Base-by-base conservation (phyloP, 2,888 invertebrate species). In the Chorisops tibialis region DNA sequence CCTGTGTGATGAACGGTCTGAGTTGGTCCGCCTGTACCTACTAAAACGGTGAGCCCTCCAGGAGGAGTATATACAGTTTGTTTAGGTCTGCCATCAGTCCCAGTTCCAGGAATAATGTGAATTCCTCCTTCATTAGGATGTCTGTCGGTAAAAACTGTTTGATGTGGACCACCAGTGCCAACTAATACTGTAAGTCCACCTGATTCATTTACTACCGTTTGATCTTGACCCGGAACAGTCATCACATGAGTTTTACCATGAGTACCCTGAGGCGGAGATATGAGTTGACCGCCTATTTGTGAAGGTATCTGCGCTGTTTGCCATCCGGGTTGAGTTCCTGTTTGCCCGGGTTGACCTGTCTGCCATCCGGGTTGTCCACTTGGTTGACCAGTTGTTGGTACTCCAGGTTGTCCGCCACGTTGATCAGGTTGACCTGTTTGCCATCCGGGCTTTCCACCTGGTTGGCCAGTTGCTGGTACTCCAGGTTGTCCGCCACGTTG, bases 111-210 rank as follows among this genome's bases (percentile, higher is more conserved):
- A 30, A 64, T 59, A 30, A 68, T 19, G n/a, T 66, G 63, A n/a
- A 63, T 30, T 7, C 52, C 54, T 0, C 65, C 66, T 24, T 54
- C 48, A 9, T 61, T 41, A 2, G 56, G 63, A 39, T 63, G 63
- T 6, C 67, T 61, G 43, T 62, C 64, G 21, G 65, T 64, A 21
- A 65, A 61, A 18, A 68, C 63, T 14, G 68, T 68, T 65, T 68
- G 68, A 9, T 61, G 63, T 7, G 68, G 67, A 7, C 68, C 68
- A 9, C 67, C 68, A 2, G 68, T 66, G n/a, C 68, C 68, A 37
- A 68, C 67, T 38, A 68, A 37, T 16, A 68, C 67, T 9, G 68
- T 67, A 1, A 68, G 52, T 1, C 68, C 66, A 19, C 65, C 66
- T 9, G 37, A 51, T 30, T 66, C 66, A 18, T 63, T 62, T 2